Evolutionary conservation across 2,888 invertebrate species (phyloP).

Genomic region (Chymomyza amoena): DNA sequence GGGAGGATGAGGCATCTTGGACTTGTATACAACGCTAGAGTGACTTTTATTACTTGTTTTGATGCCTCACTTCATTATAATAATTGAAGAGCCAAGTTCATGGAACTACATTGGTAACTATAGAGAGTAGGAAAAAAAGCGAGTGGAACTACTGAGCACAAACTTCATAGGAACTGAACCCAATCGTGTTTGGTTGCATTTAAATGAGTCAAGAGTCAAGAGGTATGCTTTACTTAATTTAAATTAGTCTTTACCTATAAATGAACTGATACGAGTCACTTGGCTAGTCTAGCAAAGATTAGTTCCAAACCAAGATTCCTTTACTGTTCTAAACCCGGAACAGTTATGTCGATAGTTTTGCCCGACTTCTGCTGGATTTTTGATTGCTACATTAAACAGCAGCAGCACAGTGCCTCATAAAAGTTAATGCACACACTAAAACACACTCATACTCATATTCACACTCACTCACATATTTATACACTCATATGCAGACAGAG

Average conservation of each 20-base stretch:
- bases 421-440: conserved; percentile 38
- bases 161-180: no score
- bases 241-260: background rate
- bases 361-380: conserved; percentile 3
- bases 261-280: background rate
- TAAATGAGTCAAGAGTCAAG: no score
- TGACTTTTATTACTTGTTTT: conserved; percentile 34
- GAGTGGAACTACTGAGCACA: no score
- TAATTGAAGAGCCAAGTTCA: background rate
- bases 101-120: no score
- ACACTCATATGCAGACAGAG: background rate
- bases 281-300: background rate
- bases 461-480: conserved; percentile 1
- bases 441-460: conserved; percentile 30
- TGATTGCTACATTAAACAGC: conserved; percentile 46
- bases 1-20: background rate
- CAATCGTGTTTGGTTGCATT: no score
- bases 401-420: conserved; percentile 32
- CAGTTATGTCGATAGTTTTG: conserved; percentile 13
- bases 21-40: conserved; percentile 34
- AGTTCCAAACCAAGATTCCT: background rate
- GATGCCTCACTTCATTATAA: conserved; percentile 21
- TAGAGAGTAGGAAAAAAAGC: no score
- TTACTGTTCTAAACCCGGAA: background rate
- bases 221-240: background rate